phyloP scores from a whole-genome alignment of 2,113 vertebrate species.

The Setophaga coronata region DNA sequence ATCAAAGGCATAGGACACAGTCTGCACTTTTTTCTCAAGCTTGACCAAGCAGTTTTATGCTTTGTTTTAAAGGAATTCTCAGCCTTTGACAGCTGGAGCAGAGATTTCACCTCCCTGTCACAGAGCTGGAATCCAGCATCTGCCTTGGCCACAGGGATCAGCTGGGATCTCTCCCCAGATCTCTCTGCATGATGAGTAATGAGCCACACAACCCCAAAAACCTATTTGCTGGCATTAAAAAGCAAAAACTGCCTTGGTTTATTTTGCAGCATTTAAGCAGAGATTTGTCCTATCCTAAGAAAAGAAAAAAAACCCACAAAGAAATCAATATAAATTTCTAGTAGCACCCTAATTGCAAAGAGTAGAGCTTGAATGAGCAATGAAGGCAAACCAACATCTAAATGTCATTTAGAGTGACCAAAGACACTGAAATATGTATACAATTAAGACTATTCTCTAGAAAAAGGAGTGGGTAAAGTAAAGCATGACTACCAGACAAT shows the following conservation, averaged over 20 bases:
- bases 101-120: not conserved
- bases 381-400: not conserved
- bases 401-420: not conserved
- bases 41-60: not conserved
- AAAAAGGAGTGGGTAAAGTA: not conserved
- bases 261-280: not conserved
- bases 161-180: not conserved
- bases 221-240: not conserved
- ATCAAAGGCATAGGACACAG: not conserved
- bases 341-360: not conserved
- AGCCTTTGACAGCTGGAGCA: not conserved
- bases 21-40: not conserved
- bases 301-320: not conserved
- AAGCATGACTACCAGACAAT: not conserved
- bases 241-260: not conserved
- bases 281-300: not conserved
- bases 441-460: not conserved
- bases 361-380: not conserved
- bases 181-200: accelerated
- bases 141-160: not conserved
- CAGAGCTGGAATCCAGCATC: not conserved
- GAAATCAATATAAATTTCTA: conserved; percentile 28
- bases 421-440: conserved; percentile 20
- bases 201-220: not conserved
- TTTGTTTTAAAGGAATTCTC: not conserved